Evolutionary conservation across 2,888 invertebrate species (phyloP).

Genomic region (Drosophila mulleri): DNA sequence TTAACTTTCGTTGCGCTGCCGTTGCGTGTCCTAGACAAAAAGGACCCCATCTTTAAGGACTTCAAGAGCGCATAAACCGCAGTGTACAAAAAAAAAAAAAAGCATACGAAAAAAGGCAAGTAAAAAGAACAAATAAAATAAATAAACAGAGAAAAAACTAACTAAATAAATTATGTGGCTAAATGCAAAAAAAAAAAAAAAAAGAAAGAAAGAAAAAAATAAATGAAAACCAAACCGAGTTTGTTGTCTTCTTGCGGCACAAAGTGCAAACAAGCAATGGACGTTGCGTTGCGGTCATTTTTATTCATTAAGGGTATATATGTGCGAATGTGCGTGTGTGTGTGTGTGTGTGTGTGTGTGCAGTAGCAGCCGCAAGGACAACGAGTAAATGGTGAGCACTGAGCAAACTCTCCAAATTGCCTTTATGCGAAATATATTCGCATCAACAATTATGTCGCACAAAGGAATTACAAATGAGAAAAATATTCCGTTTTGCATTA

Average conservation of each 20-base stretch:
- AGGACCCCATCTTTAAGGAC: conserved; percentile 6
- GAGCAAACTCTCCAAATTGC: conserved; percentile 26
- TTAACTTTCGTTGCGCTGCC: conserved; percentile 55
- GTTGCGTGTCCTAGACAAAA: conserved; percentile 28
- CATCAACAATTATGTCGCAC: conserved; percentile 32
- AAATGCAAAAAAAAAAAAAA: conserved; percentile 48
- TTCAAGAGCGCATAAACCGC: conserved; percentile 29
- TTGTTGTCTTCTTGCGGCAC: conserved; percentile 56
- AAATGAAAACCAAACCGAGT: conserved; percentile 16
- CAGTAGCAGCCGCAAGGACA: conserved; percentile 37
- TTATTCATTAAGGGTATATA: conserved; percentile 48
- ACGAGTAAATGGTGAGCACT: conserved; percentile 25
- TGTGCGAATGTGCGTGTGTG: background rate
- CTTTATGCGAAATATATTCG: conserved; percentile 27
- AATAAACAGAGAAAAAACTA: conserved; percentile 3
- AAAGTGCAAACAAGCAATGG: conserved; percentile 63
- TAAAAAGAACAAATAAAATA: conserved; percentile 2
- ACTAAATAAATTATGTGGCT: conserved; percentile 45
- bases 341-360: background rate
- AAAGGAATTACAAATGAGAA: conserved; percentile 13
- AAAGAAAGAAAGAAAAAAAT: conserved; percentile 9
- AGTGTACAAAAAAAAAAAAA: background rate
- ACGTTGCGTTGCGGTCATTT: conserved; percentile 64
- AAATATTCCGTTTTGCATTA: conserved; percentile 17
- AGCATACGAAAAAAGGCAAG: background rate